Percentiles rank a stretch among this genome's conserved stretches.
Conservation (phyloP, 2,113 vertebrate genomes). For the Prinia subflava region DNA sequence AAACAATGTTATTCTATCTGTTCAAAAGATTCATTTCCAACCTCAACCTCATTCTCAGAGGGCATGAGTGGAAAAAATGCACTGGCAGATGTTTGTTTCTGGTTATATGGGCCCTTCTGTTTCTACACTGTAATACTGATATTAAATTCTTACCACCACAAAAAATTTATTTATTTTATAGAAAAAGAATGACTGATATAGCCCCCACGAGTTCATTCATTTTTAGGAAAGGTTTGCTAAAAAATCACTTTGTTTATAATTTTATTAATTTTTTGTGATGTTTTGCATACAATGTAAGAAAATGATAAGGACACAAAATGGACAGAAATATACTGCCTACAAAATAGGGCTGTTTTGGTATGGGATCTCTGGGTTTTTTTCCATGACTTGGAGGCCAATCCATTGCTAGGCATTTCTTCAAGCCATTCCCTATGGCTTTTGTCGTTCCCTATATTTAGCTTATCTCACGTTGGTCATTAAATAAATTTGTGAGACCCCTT, state of each 20-base stretch:
- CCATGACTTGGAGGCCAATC: background rate
- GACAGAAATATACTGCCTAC: background rate
- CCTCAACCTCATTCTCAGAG: background rate
- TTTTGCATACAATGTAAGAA: background rate
- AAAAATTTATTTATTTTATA: background rate
- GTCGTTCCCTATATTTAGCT: background rate
- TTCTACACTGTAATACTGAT: background rate
- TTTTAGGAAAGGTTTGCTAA: background rate
- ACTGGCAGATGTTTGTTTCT: conserved; percentile 20
- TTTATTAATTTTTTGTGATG: background rate
- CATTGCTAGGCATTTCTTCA: background rate
- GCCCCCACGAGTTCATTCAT: background rate
- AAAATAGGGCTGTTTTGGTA: background rate
- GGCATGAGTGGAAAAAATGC: background rate
- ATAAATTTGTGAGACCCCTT: background rate
- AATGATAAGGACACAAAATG: background rate
- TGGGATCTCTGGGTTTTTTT: background rate
- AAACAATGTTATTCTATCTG: conserved; percentile 24
- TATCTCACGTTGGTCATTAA: background rate
- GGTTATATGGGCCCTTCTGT: background rate
- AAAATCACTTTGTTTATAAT: background rate
- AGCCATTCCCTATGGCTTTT: background rate
- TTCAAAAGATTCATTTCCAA: conserved; percentile 47
- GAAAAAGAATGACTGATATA: background rate
- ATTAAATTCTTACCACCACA: background rate